Evolutionary conservation across 1,140 invertebrate species (phyloP), one percentile per base, ranked within the genome.

Genomic region (Calephelis nemesis): DNA sequence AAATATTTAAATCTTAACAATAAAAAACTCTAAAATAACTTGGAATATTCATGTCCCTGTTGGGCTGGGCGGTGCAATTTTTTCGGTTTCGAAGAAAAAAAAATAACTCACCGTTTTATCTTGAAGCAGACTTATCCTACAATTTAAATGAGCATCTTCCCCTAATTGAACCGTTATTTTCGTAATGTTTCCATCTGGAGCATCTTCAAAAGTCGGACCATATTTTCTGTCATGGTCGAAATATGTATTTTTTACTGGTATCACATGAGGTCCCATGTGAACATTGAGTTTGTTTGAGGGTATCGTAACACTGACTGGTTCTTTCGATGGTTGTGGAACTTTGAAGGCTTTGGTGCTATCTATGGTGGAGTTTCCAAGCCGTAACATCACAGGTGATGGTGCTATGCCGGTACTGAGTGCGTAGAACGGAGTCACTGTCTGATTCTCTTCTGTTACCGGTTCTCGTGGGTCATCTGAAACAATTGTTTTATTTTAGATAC

Each of bases 151-250:
- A 54, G 96, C 95, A 54, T 95, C 96, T 64, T 95, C 95, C 8
- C 96, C 96, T 62, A 96, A 93, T 73, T 96, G 95, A n/a, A 96
- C 95, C 1, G 96, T 97, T 67, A 97, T 94, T 81, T 96, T 96
- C 62, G 94, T 94, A 9, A 94, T 85, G 76, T 95, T 94, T 42
- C 93, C 94, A 68, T 91, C 87, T 15, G 93, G 88, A 19, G 88
- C 85, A 71, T 94, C 93, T 79, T 95, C 95, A 76, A 96, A 95
- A 74, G 94, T 94, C 47, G 95, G 95, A 58, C 95, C 95, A 91
- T 95, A 95, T 78, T 93, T 93, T 40, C 90, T 82, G 65, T 92
- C 89, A 72, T 94, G 93, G 74, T 94, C 93, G 67, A 94, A 93
- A 75, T 94, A 93, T 54, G 84, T 84, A 64, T 91, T 83, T 78